These are phyloP conservation scores for Knipowitschia caucasica DNA, from an alignment of 2,797 vertebrate genomes.

Conservation along the genomic window DNA sequence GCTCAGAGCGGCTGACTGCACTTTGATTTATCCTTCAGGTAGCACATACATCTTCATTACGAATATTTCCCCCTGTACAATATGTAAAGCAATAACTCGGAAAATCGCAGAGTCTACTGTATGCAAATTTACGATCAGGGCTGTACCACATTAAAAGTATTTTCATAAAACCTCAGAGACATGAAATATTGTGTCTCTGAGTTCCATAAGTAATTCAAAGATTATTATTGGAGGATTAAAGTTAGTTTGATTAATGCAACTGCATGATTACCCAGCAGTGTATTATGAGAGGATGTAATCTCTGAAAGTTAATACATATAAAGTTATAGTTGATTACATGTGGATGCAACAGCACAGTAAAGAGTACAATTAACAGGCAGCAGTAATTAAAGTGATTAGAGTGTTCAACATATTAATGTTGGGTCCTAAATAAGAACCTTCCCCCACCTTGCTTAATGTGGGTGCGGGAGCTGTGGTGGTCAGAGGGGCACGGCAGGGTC, in stretches of 20 bases:
- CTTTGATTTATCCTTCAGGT: constrained; percentile 37
- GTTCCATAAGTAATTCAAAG: neutral
- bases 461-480: too few species aligned
- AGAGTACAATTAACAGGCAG: too few species aligned
- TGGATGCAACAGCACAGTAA: too few species aligned
- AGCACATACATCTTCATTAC: constrained; percentile 58
- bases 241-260: neutral
- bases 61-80: constrained; percentile 24
- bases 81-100: constrained; percentile 24
- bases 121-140: constrained; percentile 20
- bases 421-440: too few species aligned
- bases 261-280: neutral
- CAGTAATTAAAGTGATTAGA: too few species aligned
- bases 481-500: too few species aligned
- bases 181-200: neutral
- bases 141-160: constrained; percentile 8
- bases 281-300: too few species aligned
- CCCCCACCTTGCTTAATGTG: too few species aligned
- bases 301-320: too few species aligned
- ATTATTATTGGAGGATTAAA: neutral
- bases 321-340: too few species aligned
- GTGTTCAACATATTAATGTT: too few species aligned
- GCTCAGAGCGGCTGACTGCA: constrained; percentile 35
- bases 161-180: constrained; percentile 5
- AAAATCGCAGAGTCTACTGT: constrained; percentile 14